phyloP scores from a whole-genome alignment of 2,888 invertebrate genomes.

The Phaedon cochleariae region DNA sequence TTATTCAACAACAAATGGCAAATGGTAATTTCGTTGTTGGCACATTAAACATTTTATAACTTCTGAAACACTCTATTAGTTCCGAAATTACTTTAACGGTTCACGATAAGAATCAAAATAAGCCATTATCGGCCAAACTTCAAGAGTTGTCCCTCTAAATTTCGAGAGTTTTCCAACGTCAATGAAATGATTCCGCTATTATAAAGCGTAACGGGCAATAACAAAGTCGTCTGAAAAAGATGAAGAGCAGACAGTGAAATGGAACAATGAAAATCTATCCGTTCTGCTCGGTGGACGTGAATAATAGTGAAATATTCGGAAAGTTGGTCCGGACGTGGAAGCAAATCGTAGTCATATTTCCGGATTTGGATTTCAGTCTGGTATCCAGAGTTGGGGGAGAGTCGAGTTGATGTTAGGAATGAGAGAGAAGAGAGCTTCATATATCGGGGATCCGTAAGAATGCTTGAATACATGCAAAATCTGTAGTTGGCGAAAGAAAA shows the following conservation, averaged over 20 bases:
- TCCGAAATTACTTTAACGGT: background rate
- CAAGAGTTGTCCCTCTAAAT: conserved; percentile 10
- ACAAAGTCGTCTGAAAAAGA: conserved; percentile 30
- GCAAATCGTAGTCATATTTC: conserved; percentile 53
- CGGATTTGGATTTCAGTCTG: conserved; percentile 43
- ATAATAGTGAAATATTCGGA: conserved; percentile 54
- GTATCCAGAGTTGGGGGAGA: background rate
- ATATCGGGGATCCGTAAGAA: no score
- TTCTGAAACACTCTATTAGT: background rate
- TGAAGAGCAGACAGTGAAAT: conserved; percentile 28
- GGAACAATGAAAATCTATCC: conserved; percentile 42
- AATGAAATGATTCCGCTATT: conserved; percentile 16
- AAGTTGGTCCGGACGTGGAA: conserved; percentile 53
- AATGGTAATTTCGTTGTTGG: no score
- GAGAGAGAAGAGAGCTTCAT: no score
- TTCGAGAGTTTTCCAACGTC: conserved; percentile 15
- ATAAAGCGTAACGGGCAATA: conserved; percentile 18
- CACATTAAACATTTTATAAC: no score
- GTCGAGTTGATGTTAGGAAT: background rate
- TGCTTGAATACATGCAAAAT: no score
- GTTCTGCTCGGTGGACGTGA: conserved; percentile 50
- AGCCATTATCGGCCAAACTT: background rate
- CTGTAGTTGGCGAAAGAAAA: no score
- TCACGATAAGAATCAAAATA: background rate
- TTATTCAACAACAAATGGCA: no score